Evolutionary conservation across 2,113 vertebrate genomes (phyloP).

Genomic region (Aythya baeri): DNA sequence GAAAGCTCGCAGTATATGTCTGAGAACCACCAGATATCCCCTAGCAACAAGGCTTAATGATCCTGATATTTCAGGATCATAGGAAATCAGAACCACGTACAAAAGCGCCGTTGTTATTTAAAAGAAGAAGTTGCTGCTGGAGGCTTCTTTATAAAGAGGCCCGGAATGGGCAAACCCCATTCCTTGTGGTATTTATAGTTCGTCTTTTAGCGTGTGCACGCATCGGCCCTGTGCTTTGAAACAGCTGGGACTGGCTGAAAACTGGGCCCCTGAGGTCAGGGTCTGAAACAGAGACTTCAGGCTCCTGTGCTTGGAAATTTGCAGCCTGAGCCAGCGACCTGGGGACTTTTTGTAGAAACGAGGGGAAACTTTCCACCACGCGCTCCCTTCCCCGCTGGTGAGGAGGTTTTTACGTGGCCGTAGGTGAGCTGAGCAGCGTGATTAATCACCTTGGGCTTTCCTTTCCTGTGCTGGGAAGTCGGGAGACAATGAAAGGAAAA

Average conservation of each 20-base stretch:
- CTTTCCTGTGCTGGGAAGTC: neutral
- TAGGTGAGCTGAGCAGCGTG: neutral
- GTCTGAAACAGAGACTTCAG: neutral
- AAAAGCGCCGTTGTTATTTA: slow-evolving; percentile 52
- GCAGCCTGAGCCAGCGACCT: accelerated
- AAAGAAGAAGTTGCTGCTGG: slow-evolving; percentile 36
- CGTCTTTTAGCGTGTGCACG: neutral
- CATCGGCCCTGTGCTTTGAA: neutral
- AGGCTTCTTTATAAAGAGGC: slow-evolving; percentile 28
- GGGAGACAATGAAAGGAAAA: neutral
- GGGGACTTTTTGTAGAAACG: neutral
- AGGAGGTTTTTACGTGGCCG: neutral
- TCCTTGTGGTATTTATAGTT: slow-evolving; percentile 31
- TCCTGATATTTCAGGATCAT: neutral
- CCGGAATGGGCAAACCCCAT: neutral
- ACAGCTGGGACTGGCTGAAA: neutral
- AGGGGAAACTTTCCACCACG: neutral
- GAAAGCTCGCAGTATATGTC: slow-evolving; percentile 42
- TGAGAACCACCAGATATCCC: slow-evolving; percentile 44
- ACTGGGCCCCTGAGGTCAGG: neutral
- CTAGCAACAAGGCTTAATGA: slow-evolving; percentile 50
- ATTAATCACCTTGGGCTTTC: neutral
- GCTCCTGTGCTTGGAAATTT: neutral
- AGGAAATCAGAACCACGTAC: neutral
- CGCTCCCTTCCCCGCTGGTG: neutral